Evolutionary conservation across 2,113 vertebrate species (phyloP), one percentile per base, ranked within the genome.

Genomic region (Leptocoma aspasia): DNA sequence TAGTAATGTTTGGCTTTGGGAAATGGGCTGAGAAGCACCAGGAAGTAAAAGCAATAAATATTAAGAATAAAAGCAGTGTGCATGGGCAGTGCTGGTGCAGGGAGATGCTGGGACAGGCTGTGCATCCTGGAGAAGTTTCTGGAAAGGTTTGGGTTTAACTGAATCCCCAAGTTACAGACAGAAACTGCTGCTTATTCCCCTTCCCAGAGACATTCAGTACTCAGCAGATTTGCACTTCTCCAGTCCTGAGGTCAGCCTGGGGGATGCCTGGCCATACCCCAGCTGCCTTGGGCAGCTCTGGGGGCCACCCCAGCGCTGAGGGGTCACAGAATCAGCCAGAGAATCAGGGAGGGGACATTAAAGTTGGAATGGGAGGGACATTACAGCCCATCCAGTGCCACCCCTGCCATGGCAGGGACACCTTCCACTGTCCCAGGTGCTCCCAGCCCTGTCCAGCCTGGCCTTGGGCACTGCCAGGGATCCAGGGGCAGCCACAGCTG

Each of bases 401-500:
- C n/a, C n/a, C n/a, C n/a, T n/a, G n/a, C n/a, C n/a, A n/a, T n/a
- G 28, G 41, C 75, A 54, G 65, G 41, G 49, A 31, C 66, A 49
- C 26, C 35, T 88, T 0, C 50, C 50, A 8, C 17, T 1, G 0
- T 4, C 35, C 57, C 50, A 56, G 49, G 73, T 20, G n/a, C 75
- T 41, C 56, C 65, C 1, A 53, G 2, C 12, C 18, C 64, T 0
- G 0, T 47, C 56, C 75, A 72, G 0, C 31, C 50, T 27, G 50
- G 26, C 35, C 35, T 27, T 31, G 75, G 57, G 0, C 41, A 35
- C 35, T 54, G 1, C 65, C 75, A 64, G 75, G 49, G 75, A 41
- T 64, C 27, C 68, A 83, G 65, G 49, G 65, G 11, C 53, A 77
- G 53, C 63, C 83, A 2, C 37, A 52, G 73, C 54, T 69, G 7